Evolutionary conservation across 2,797 vertebrate species (phyloP).

Genomic region (Petrocephalus schoutedeni): DNA sequence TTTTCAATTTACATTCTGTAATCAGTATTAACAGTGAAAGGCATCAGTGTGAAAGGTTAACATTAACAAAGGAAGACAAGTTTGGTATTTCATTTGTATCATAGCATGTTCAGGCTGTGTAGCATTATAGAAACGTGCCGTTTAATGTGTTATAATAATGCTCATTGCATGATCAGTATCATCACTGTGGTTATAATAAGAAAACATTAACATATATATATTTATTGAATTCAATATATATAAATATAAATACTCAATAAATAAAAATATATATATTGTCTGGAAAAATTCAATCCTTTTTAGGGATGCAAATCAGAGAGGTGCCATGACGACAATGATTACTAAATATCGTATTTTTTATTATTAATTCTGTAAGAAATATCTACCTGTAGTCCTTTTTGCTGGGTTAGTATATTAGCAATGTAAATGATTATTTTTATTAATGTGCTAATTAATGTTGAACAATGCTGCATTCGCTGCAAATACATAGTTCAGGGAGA

Average conservation of each 20-base stretch:
- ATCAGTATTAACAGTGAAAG: not conserved
- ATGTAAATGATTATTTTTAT: not conserved
- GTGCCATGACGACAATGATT: not conserved
- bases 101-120: not conserved
- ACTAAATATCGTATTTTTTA: not conserved
- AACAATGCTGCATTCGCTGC: not conserved
- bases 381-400: not conserved
- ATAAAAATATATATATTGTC: not conserved
- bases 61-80: slow-evolving; percentile 4
- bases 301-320: not conserved
- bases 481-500: not conserved
- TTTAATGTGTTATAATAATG: not conserved
- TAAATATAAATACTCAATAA: not conserved
- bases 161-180: not conserved
- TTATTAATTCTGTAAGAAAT: not conserved
- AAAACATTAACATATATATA: not conserved
- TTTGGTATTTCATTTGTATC: slow-evolving; percentile 4
- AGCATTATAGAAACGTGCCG: not conserved
- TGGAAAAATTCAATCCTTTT: not conserved
- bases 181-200: not conserved
- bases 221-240: not conserved
- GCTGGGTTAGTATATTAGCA: not conserved
- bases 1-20: not conserved
- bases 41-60: slow-evolving; percentile 15
- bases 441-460: slow-evolving; percentile 1